Base-by-base conservation (phyloP, 1,140 invertebrate genomes). In the Drosophila paulistorum region DNA sequence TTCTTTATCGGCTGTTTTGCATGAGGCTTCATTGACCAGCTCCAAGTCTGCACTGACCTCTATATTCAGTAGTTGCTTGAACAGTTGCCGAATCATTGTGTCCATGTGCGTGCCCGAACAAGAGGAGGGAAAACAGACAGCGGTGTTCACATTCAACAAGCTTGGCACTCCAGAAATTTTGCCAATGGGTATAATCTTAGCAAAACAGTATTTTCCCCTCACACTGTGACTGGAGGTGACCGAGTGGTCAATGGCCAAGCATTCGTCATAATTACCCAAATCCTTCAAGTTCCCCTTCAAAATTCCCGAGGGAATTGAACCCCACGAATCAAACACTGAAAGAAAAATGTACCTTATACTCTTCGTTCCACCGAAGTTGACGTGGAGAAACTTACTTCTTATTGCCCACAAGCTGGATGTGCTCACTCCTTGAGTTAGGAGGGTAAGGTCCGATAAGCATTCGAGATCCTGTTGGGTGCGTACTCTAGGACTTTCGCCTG, bases 281-380 rank as follows among this genome's bases (percentile, higher is more conserved):
- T 84, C 81, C 4, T 37, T 42, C 13, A 75, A 14, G 33, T 79
- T 79, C 7, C 81, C 81, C 26, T 42, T 30, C 0, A 84, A 37
- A 6, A 84, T 65, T 4, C 81, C 81, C 10, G 76, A 48, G 1
- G 81, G 81, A 10, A 82, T 11, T 3, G 70, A 67, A 23, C 79
- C 81, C 81, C 81, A 84, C 0, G 81, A 68, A 64, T 84, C 81
- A 5, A 79, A 57, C 57, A 82, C 81, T 84, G 9, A 4, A 61
- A 23, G 23, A 26, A 65, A 9, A 6, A 2, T 0, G 17, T 9
- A 1, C 23, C 1, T 23, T 9, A 0, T 0, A 37, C 17, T 51
- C 3, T 51, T 20, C 17, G 17, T 23, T 37, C 10, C 1, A 58
- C 11, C 5, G 17, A 20, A 11, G 10, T 5, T 6, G 2, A 14